These are phyloP conservation scores for Promerops cafer DNA, from an alignment of 2,113 vertebrate species.

Conservation along the genomic window DNA sequence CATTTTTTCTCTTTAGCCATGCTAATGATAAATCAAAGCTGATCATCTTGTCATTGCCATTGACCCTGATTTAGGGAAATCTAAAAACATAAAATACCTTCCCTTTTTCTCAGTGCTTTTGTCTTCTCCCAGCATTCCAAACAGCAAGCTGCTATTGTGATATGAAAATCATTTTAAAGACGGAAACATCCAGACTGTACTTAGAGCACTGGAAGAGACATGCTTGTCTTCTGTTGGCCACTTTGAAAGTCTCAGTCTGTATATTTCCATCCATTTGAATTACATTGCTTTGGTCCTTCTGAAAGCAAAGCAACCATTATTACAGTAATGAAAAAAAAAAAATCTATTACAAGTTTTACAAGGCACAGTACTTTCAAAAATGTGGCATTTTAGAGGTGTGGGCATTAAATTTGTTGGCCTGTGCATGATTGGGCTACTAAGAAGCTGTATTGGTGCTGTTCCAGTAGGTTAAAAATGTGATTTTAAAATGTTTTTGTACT, in stretches of 20 bases:
- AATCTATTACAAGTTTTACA: background rate
- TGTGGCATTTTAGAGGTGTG: background rate
- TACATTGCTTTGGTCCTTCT: background rate
- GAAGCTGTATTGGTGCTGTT: background rate
- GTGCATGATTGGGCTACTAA: background rate
- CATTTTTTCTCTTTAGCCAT: background rate
- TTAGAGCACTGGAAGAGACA: background rate
- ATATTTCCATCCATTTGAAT: background rate
- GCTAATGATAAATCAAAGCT: background rate
- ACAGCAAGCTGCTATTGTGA: background rate
- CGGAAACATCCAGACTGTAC: background rate
- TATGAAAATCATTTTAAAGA: background rate
- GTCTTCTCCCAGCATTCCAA: background rate
- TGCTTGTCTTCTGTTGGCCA: background rate
- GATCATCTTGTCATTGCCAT: background rate
- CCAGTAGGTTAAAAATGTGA: background rate
- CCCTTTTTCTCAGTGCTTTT: background rate
- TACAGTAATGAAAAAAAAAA: background rate
- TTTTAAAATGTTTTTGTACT: background rate
- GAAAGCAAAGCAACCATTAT: background rate
- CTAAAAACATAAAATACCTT: background rate
- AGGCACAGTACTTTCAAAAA: background rate
- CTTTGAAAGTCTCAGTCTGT: background rate
- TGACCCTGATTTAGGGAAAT: background rate
- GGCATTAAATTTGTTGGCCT: background rate